A percentile compares a stretch with the other conserved stretches of the same genome.
phyloP scores from a whole-genome alignment of 1,140 invertebrate species.

The Orchesella cincta region DNA sequence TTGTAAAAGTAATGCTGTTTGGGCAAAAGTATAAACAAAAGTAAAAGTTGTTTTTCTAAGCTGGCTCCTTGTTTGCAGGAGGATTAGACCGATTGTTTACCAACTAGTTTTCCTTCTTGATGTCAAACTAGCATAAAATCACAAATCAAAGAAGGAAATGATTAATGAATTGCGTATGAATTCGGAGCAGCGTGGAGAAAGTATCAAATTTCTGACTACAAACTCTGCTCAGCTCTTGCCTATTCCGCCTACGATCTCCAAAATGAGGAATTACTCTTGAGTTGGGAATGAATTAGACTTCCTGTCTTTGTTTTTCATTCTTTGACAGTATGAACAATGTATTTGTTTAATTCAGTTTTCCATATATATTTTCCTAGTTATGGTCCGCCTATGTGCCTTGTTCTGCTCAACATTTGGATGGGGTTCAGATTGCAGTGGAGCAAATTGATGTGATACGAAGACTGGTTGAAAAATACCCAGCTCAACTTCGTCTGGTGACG shows the following conservation, averaged over 20 bases:
- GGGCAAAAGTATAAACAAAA: too few relatives aligned
- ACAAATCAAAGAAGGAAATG: constrained; percentile 11
- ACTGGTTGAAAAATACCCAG: constrained; percentile 76
- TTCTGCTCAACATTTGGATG: constrained; percentile 77
- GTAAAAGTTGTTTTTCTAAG: too few relatives aligned
- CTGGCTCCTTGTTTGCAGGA: background rate
- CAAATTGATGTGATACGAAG: constrained; percentile 83
- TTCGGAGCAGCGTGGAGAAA: background rate
- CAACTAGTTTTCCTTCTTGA: background rate
- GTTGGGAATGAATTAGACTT: too few relatives aligned
- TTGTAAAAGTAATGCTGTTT: too few relatives aligned
- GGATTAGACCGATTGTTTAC: constrained; percentile 11
- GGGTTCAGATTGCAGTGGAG: constrained; percentile 80
- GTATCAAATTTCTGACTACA: background rate
- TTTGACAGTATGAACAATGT: too few relatives aligned
- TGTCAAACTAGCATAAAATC: background rate
- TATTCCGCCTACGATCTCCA: too few relatives aligned
- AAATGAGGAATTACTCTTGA: too few relatives aligned
- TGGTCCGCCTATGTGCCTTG: constrained; percentile 62
- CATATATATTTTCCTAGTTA: constrained; percentile 55
- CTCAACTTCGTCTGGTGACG: constrained; percentile 67
- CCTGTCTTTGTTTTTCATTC: background rate
- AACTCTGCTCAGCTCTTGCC: too few relatives aligned
- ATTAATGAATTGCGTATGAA: constrained; percentile 6
- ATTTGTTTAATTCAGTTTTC: too few relatives aligned